Evolutionary conservation across 2,113 vertebrate species (phyloP).

Genomic region (Hemiprocne comata): DNA sequence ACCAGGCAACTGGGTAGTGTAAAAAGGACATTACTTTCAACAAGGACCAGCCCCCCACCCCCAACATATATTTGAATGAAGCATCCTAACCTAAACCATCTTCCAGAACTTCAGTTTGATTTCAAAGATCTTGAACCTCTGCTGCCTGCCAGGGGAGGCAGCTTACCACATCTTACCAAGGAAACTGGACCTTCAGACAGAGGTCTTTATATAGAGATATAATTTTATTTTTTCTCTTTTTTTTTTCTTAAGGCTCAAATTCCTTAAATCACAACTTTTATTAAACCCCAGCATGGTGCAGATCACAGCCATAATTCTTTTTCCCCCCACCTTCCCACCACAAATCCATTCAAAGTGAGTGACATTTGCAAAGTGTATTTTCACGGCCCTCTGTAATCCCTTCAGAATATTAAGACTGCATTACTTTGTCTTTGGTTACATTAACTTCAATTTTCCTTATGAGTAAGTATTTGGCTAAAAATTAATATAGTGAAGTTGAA

Average conservation of each 20-base stretch:
- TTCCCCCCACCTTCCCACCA: conserved; percentile 51
- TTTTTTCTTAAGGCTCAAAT: background rate
- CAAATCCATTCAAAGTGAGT: conserved; percentile 73
- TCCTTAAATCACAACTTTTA: conserved; percentile 53
- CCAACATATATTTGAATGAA: background rate
- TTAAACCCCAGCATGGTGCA: conserved; percentile 28
- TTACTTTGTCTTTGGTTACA: conserved; percentile 83
- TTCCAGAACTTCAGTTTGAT: background rate
- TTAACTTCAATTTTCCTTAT: conserved; percentile 83
- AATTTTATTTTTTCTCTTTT: background rate
- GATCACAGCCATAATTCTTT: conserved; percentile 30
- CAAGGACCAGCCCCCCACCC: background rate
- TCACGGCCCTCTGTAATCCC: conserved; percentile 77
- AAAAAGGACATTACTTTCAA: background rate
- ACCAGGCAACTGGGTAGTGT: fast-evolving
- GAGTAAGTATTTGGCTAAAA: conserved; percentile 85
- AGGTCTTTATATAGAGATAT: background rate
- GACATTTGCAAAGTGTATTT: conserved; percentile 80
- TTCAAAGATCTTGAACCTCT: background rate
- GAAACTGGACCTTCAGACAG: background rate
- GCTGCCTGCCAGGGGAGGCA: background rate
- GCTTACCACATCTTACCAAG: background rate
- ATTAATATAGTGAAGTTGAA: conserved; percentile 83
- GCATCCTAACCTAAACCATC: background rate
- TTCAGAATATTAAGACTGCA: conserved; percentile 79